Base-by-base conservation (phyloP, 1,140 invertebrate species). In the Venustaconcha ellipsiformis region DNA sequence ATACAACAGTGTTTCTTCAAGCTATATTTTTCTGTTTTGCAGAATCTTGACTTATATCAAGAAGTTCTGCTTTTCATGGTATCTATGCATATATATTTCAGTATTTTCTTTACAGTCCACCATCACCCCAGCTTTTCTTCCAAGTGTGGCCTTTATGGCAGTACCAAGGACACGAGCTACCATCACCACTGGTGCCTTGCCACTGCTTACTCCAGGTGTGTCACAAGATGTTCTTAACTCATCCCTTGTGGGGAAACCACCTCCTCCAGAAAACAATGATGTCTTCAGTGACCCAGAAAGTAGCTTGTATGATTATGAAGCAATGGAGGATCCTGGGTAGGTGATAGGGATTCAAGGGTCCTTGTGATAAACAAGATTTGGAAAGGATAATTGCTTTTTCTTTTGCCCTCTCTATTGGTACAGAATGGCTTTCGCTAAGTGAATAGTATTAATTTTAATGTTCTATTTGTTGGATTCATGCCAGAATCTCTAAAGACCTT, bases 301-400 rank as follows among this genome's bases (percentile, higher is more conserved):
- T 66, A 87, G 85, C 77, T 69, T 86, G n/a, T 87, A 80, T 83
- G 85, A 86, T 73, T 87, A 84, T 71, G 80, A 86, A 60, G 78
- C 82, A 57, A 86, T 87, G 83, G 82, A 84, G 58, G 83, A 85
- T 67, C 72, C 83, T 20, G 83, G 82, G 80, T 85, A 74, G 48
- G 74, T 65, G 6, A 37, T 8, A 6, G 37, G 8, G 37, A 8
- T 11, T 48, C 37, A 48, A 37, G 37, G 11, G 37, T 48, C 4
- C 37, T 11, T 48, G 37, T 48, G 37, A 11, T 48, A 48, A 48
- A 48, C 37, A 48, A 48, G 37, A 11, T 48, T 48, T 48, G 11
- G 11, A 48, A 48, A 48, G 6, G 6, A 48, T 48, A 48, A 48
- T 48, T 48, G 37, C 11, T 48, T 48, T 48, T 48, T 48, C 37